phyloP scores from a whole-genome alignment of 2,113 vertebrate species.

The Noturus placidus region DNA sequence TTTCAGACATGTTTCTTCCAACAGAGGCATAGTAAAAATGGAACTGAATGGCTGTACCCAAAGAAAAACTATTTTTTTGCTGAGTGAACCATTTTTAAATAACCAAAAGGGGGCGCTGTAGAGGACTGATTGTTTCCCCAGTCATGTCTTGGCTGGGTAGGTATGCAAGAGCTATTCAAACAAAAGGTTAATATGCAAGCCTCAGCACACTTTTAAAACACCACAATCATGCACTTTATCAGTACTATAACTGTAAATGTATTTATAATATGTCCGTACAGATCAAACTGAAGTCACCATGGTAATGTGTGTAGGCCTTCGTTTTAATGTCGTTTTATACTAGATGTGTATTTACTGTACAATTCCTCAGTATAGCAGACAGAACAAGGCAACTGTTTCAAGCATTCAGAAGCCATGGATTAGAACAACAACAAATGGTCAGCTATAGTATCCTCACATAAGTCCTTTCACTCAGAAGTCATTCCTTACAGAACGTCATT shows the following conservation, averaged over 20 bases:
- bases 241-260: not conserved
- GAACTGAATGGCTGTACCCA: not conserved
- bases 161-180: not conserved
- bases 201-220: not conserved
- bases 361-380: not conserved
- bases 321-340: not conserved
- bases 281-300: not conserved
- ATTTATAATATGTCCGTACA: not conserved
- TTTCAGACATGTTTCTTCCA: not conserved
- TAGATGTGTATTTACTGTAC: not conserved
- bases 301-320: too few species aligned
- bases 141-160: not conserved
- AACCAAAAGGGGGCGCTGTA: conserved; percentile 65
- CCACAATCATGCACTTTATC: not conserved
- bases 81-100: not conserved
- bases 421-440: not conserved
- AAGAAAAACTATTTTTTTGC: not conserved
- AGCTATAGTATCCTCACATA: not conserved
- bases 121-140: not conserved
- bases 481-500: too few species aligned
- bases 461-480: not conserved
- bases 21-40: not conserved
- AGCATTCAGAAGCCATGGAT: not conserved
- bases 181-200: not conserved
- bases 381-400: not conserved